Evolutionary conservation across 2,888 invertebrate genomes (phyloP).

Genomic region (Campoletis raptor): DNA sequence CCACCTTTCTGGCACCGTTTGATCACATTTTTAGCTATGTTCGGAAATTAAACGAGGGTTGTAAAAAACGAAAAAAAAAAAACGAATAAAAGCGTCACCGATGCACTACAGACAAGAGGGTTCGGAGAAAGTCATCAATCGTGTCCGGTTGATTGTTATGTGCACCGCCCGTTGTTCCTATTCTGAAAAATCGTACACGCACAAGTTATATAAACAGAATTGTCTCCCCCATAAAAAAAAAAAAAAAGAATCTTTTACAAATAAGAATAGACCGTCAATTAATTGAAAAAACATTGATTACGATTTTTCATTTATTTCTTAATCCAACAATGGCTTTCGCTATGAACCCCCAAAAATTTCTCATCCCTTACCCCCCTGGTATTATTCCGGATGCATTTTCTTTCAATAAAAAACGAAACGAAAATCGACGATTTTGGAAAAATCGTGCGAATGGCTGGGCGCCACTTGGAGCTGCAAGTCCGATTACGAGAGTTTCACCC

Average conservation of each 20-base stretch:
- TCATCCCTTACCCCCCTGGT: not conserved
- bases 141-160: slow-evolving; percentile 54
- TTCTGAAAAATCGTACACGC: slow-evolving; percentile 26
- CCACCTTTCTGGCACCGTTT: not conserved
- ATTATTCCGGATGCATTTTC: not conserved
- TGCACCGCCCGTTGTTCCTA: slow-evolving; percentile 29
- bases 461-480: slow-evolving; percentile 4
- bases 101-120: not conserved
- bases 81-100: slow-evolving; percentile 17
- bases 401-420: slow-evolving; percentile 1
- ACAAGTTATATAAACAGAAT: slow-evolving; percentile 6
- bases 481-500: not conserved
- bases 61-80: slow-evolving; percentile 37
- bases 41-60: slow-evolving; percentile 56
- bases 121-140: slow-evolving; percentile 49
- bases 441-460: slow-evolving; percentile 1
- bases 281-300: not conserved
- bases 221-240: not conserved
- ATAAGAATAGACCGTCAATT: not conserved
- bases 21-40: slow-evolving; percentile 40
- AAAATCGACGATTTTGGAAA: slow-evolving; percentile 8
- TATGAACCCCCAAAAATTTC: not conserved
- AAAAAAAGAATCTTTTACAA: not conserved
- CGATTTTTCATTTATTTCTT: not conserved
- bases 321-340: not conserved